Evolutionary conservation across 2,888 invertebrate genomes (phyloP), one percentile per base, ranked within the genome.

Genomic region (Poecilus cupreus): DNA sequence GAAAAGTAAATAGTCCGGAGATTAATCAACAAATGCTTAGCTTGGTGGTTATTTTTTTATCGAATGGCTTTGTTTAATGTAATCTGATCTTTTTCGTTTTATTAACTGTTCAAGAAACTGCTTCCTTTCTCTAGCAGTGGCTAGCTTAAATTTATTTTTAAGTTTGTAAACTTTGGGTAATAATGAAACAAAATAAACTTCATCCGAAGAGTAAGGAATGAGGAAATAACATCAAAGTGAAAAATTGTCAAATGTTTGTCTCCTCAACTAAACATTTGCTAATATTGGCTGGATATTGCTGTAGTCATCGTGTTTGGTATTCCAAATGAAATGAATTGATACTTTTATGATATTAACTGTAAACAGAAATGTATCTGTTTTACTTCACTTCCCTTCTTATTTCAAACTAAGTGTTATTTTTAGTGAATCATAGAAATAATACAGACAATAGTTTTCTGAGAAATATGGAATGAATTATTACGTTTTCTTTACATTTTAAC

Each of bases 201-300:
- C 37, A 43, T 70, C 11, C 26, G 22, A 22, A 60, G 26, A 60
- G 72, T 22, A 10, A 72, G 24, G 72, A 72, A 72, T 72, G 72
- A 72, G 72, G 72, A 72, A 72, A 43, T 72, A 46, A 72, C 72
- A 46, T 72, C 72, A 72, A 72, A 72, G 72, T 72, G 46, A 72
- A 72, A 72, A 72, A 72, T 72, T 72, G 46, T 72, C 72, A 72
- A 72, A 68, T 37, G 37, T 68, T 68, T 32, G 20, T 70, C 70
- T 39, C 22, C 22, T n/a, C 43, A 37, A 6, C 43, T 72, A 72
- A 72, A 72, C 72, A 72, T 72, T 46, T 72, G 72, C 72, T 72
- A 72, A 72, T 72, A 20, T 20, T 46, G 18, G 64, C 72, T 72
- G 43, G 72, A 72, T 16, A 72, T 72, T 72, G 24, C 72, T 72